Percentiles rank a stretch among this genome's conserved stretches.
These are phyloP conservation scores for Acrobasis suavella DNA, from an alignment of 2,888 invertebrate genomes.

Conservation along the genomic window DNA sequence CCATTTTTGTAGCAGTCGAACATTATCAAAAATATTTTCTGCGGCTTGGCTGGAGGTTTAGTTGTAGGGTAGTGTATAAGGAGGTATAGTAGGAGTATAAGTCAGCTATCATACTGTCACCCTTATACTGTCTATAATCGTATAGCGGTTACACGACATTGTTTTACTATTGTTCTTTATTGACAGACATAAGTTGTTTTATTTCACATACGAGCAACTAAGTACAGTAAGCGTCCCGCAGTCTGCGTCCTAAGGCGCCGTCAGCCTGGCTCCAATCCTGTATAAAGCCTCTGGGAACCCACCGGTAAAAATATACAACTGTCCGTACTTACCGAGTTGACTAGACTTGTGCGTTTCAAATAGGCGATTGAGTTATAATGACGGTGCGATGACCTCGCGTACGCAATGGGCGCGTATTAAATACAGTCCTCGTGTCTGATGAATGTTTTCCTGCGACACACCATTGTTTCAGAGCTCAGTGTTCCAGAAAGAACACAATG, in stretches of 20 bases:
- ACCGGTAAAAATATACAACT: slow-evolving; percentile 47
- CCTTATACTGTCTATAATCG: too few species aligned
- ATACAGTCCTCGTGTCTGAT: slow-evolving; percentile 37
- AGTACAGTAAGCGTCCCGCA: slow-evolving; percentile 17
- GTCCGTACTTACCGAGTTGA: slow-evolving; percentile 29
- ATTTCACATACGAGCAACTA: neutral
- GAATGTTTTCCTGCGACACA: slow-evolving; percentile 52
- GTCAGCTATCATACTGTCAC: too few species aligned
- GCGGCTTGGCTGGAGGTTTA: too few species aligned
- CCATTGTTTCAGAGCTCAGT: slow-evolving; percentile 53
- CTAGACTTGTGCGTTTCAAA: slow-evolving; percentile 41
- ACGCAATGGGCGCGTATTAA: slow-evolving; percentile 41
- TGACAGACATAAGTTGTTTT: neutral
- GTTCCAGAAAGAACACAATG: slow-evolving; percentile 54
- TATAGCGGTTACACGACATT: too few species aligned
- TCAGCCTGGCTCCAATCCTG: neutral
- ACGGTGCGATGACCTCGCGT: slow-evolving; percentile 42
- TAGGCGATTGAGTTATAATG: slow-evolving; percentile 45
- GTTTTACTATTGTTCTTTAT: too few species aligned
- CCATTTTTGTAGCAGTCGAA: neutral
- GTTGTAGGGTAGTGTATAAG: too few species aligned
- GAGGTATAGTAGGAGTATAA: too few species aligned
- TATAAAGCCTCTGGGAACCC: slow-evolving; percentile 18
- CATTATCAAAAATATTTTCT: too few species aligned
- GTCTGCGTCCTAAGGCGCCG: slow-evolving; percentile 10